Evolutionary conservation across 2,113 vertebrate genomes (phyloP), one percentile per base, ranked within the genome.

Genomic region (Ascaphus truei): DNA sequence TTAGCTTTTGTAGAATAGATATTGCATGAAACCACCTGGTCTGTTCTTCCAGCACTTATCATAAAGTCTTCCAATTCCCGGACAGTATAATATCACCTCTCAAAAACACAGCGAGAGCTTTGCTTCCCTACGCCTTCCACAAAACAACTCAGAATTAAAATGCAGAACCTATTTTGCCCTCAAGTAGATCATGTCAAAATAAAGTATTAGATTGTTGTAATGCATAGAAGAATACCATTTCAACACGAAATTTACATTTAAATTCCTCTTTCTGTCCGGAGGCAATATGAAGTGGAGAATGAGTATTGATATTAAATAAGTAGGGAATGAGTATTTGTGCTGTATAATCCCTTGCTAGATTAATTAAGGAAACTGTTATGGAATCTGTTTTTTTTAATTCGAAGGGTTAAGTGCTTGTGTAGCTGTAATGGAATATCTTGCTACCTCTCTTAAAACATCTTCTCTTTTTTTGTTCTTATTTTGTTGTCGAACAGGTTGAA

Each of bases 171-270:
- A 71, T 71, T 71, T 71, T 71, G 67, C 67, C 67, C 67, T 71
- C 67, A 71, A 71, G 67, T 71, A 71, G 67, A 71, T 71, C 67
- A 71, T 71, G 67, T 71, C 67, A 71, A 71, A 69, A 71, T 71
- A 71, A 71, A 71, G 67, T 71, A 71, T 61, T 71, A 71, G 67
- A 71, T 71, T 71, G 67, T 71, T 71, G 67, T 71, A 71, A 71
- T 71, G 67, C 67, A 45, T 61, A 71, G 57, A 71, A 71, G 67
- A 71, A 71, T 71, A 71, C 67, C 60, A 61, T 71, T 71, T 71
- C 67, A 71, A 71, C 67, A 71, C 67, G 61, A 71, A 71, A 71
- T 71, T 71, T 71, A 71, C 67, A 71, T 71, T 61, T 71, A 71
- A 71, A 71, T 71, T 71, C 67, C 58, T 61, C 67, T 71, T 71